A percentile compares a stretch with the other conserved stretches of the same genome.
These are phyloP conservation scores for Chaetops frenatus DNA, from an alignment of 2,113 vertebrate species.

Conservation along the genomic window DNA sequence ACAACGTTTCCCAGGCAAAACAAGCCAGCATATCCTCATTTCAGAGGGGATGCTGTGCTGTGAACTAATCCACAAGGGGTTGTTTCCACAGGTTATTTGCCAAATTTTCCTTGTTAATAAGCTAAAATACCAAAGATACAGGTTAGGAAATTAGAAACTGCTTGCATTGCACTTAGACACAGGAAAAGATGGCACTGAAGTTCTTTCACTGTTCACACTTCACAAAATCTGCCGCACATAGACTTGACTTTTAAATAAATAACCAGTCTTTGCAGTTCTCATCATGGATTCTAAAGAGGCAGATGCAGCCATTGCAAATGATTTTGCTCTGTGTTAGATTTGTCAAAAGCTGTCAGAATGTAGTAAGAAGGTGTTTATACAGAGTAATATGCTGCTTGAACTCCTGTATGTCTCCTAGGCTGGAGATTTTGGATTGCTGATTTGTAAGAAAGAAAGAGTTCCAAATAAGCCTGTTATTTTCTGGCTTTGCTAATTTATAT, in stretches of 20 bases:
- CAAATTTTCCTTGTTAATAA: neutral
- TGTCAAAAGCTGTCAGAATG: slow-evolving; percentile 54
- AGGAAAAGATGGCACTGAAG: neutral
- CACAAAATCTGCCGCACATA: neutral
- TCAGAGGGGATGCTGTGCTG: neutral
- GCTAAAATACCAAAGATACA: neutral
- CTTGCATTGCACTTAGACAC: neutral
- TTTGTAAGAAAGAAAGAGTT: neutral
- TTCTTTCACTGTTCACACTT: slow-evolving; percentile 30
- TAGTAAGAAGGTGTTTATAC: slow-evolving; percentile 47
- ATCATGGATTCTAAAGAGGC: slow-evolving; percentile 28
- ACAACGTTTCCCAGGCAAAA: neutral
- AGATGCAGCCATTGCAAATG: slow-evolving; percentile 52
- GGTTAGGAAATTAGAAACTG: neutral
- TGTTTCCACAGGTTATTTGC: neutral
- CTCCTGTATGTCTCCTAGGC: neutral
- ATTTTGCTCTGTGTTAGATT: slow-evolving; percentile 43
- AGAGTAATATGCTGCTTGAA: slow-evolving; percentile 36
- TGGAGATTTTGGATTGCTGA: neutral
- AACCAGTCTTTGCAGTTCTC: slow-evolving; percentile 10
- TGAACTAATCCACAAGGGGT: neutral
- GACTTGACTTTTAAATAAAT: slow-evolving; percentile 49
- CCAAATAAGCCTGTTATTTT: neutral
- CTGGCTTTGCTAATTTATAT: neutral
- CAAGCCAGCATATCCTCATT: neutral